These are phyloP conservation scores for Rhyacophila brunnea DNA, from an alignment of 1,140 invertebrate genomes.

Conservation along the genomic window DNA sequence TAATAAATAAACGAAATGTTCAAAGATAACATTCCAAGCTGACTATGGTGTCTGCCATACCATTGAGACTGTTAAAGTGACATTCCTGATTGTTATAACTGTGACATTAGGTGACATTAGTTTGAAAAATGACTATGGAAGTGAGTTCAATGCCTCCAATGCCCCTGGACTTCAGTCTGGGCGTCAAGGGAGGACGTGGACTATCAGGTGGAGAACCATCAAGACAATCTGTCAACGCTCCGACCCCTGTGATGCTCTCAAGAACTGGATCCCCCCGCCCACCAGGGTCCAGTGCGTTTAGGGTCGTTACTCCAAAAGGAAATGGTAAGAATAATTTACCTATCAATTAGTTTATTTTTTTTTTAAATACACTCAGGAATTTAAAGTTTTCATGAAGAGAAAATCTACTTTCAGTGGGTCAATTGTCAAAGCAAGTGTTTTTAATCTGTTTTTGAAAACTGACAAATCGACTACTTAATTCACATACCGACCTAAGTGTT, in stretches of 20 bases:
- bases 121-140: conserved; percentile 45
- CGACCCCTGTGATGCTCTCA: conserved; percentile 27
- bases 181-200: conserved; percentile 40
- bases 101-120: conserved; percentile 3
- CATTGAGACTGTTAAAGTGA: neutral
- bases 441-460: too few relatives aligned
- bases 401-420: too few relatives aligned
- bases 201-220: conserved; percentile 26
- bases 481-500: too few relatives aligned
- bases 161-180: conserved; percentile 56
- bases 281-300: conserved; percentile 49
- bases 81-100: neutral
- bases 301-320: conserved; percentile 54
- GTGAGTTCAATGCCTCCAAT: conserved; percentile 55
- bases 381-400: too few relatives aligned
- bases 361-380: too few relatives aligned
- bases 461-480: too few relatives aligned
- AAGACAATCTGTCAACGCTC: conserved; percentile 33
- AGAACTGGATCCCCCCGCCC: conserved; percentile 46
- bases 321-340: conserved; percentile 34
- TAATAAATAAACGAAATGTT: neutral
- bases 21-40: conserved; percentile 11
- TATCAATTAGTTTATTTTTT: too few relatives aligned
- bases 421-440: too few relatives aligned
- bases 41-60: neutral